Evolutionary conservation across 2,797 vertebrate species (phyloP), one percentile per base, ranked within the genome.

Genomic region (Onychomys leucogaster): DNA sequence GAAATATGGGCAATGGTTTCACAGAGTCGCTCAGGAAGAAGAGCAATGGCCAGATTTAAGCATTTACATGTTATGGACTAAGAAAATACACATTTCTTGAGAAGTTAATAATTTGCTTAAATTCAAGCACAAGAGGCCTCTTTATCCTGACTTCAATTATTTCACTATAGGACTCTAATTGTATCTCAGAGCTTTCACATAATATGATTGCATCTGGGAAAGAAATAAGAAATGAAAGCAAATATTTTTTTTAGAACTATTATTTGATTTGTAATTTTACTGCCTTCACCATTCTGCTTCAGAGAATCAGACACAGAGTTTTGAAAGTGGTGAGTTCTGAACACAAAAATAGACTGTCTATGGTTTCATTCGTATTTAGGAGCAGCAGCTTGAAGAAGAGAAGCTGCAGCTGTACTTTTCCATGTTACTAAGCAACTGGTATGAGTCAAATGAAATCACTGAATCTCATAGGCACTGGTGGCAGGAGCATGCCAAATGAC

Each of bases 371-470:
- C 97, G 97, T 90, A 97, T 98, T 98, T 98, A 97, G 96, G 97
- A 98, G 94, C 67, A 96, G 94, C 95, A 97, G 94, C 98, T 98
- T 98, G 96, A 97, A 97, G 94, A 88, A 97, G 73, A 93, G 89
- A 96, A 98, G 83, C n/a, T 0, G 96, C 96, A 97, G 93, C 95
- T 98, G 96, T 96, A 96, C 0, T 80, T 98, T 98, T 97, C 98
- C 97, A 94, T 82, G 98, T 99, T 98, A 97, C 98, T 98, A 98
- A 98, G 98, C 98, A 99, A 98, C 97, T 96, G 86, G 82, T 92
- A 91, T 89, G 97, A 97, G 94, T 94, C 95, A 96, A 97, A 81
- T 89, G 95, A 93, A 97, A 97, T 94, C 94, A 85, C 71, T 88
- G 93, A 75, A 94, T 96, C 86, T 96, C 96, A 95, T 10, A 93